Evolutionary conservation across 2,888 invertebrate genomes (phyloP).

Genomic region (Metopia argyrocephala): DNA sequence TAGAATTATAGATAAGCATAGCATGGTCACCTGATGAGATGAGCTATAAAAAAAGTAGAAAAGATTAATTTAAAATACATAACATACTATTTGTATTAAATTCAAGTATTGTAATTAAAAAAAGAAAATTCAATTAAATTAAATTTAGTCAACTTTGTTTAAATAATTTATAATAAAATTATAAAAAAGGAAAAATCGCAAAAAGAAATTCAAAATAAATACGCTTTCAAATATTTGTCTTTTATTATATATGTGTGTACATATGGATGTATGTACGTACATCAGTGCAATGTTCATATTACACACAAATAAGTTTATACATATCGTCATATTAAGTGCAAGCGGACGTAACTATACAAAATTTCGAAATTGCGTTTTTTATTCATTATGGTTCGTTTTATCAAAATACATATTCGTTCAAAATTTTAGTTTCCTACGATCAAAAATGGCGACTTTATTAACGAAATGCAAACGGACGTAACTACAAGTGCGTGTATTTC

Average conservation of each 20-base stretch:
- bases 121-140: background rate
- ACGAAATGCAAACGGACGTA: too few relatives aligned
- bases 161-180: background rate
- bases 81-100: background rate
- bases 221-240: conserved; percentile 14
- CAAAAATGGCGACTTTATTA: too few relatives aligned
- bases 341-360: too few relatives aligned
- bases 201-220: background rate
- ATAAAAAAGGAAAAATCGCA: background rate
- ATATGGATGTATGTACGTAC: too few relatives aligned
- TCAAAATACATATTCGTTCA: too few relatives aligned
- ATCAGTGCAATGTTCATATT: conserved; percentile 52
- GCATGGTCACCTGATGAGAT: conserved; percentile 49
- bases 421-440: too few relatives aligned
- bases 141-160: background rate
- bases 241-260: too few relatives aligned
- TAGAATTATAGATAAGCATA: conserved; percentile 38
- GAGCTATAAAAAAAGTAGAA: conserved; percentile 45
- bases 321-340: too few relatives aligned
- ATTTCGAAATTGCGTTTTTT: too few relatives aligned
- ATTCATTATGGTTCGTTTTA: too few relatives aligned
- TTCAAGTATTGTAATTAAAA: background rate
- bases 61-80: conserved; percentile 22
- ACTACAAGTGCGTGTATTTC: too few relatives aligned
- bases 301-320: too few relatives aligned